Evolutionary conservation across 2,797 vertebrate species (phyloP).

Genomic region (Cynodonichthys magdalenae): DNA sequence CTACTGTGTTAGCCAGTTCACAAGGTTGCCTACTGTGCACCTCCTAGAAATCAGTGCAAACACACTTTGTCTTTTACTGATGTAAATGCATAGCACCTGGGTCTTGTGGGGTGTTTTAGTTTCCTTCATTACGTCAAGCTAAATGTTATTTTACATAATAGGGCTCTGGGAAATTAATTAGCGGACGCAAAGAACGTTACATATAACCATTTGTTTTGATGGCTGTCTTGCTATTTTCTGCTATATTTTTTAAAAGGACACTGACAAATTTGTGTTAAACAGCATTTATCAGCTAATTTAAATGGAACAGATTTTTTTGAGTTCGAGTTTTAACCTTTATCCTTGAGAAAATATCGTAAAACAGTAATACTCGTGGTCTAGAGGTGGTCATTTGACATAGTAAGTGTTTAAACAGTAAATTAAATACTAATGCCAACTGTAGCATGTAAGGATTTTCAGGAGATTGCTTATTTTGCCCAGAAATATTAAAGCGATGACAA

Average conservation of each 20-base stretch:
- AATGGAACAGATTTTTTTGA: not conserved
- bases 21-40: conserved; percentile 3
- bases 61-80: not conserved
- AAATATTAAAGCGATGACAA: not conserved
- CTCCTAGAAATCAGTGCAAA: conserved; percentile 19
- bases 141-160: conserved; percentile 6
- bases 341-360: not conserved
- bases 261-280: not conserved
- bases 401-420: conserved; percentile 20
- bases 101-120: conserved; percentile 10
- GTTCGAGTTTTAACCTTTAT: not conserved
- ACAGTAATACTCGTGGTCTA: not conserved
- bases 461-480: not conserved
- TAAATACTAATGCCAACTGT: not conserved
- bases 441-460: not conserved
- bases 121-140: conserved; percentile 23
- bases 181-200: conserved; percentile 3
- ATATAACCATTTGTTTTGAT: conserved; percentile 3
- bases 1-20: conserved; percentile 24
- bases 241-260: conserved; percentile 1
- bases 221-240: not conserved
- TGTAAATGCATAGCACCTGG: not conserved
- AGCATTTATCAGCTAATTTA: not conserved
- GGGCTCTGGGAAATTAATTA: conserved; percentile 1
- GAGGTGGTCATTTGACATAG: conserved; percentile 7